These are phyloP conservation scores for Invenusta paracnida DNA, from an alignment of 2,888 invertebrate genomes.

Conservation along the genomic window DNA sequence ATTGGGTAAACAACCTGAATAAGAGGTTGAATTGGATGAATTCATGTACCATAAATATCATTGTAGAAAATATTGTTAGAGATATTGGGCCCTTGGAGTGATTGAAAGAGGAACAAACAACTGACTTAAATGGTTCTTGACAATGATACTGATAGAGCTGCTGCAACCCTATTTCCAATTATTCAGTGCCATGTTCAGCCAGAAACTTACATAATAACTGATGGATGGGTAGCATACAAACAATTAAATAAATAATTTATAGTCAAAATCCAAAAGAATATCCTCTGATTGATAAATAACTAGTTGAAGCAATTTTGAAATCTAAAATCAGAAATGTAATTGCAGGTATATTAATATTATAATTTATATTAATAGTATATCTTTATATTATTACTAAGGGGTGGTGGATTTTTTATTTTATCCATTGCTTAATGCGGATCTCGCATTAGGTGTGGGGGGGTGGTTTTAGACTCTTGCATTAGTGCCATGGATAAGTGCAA, in stretches of 20 bases:
- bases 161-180: neutral
- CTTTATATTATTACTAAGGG: too few relatives aligned
- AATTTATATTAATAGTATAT: too few relatives aligned
- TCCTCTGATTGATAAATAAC: too few relatives aligned
- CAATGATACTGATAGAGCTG: neutral
- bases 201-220: neutral
- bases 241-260: neutral
- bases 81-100: neutral
- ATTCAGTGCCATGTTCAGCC: neutral
- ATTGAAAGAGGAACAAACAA: slow-evolving; percentile 5
- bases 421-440: too few relatives aligned
- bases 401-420: too few relatives aligned
- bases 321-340: too few relatives aligned
- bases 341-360: too few relatives aligned
- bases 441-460: neutral
- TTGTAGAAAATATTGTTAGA: neutral
- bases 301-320: too few relatives aligned
- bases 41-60: neutral
- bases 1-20: neutral
- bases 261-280: too few relatives aligned
- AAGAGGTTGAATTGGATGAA: slow-evolving; percentile 10
- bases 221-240: neutral
- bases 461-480: neutral
- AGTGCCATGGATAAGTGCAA: neutral
- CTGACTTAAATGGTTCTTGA: neutral